Evolutionary conservation across 2,888 invertebrate genomes (phyloP), one percentile per base, ranked within the genome.

Genomic region (Spodoptera littoralis): DNA sequence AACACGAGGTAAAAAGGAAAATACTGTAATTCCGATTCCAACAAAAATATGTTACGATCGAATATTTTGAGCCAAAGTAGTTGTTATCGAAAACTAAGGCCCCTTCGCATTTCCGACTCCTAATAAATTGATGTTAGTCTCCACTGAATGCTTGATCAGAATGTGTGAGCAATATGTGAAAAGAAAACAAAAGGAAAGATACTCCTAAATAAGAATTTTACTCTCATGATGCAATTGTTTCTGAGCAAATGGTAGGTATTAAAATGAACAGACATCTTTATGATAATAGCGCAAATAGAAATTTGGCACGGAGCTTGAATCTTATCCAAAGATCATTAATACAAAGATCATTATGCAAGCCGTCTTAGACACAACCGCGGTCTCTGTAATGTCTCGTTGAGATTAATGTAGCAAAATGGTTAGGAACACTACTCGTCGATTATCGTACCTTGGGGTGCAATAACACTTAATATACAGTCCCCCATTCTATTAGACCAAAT

Each of bases 301-400:
- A 67, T 62, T 80, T 79, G 81, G 79, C 73, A 73, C 73, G 46
- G 67, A 54, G 60, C 63, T 73, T 67, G 78, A 78, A 79, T 78
- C 65, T 76, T 71, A 71, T 69, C 70, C 65, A 63, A 70, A 71
- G 58, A 71, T 72, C 51, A 71, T 72, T 79, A 72, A 53, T 47
- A 58, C 55, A 24, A 42, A 54, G 64, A 74, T 74, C 65, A 75
- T 82, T 83, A 85, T 84, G 81, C 82, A 82, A 78, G 77, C 71
- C 42, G 77, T 78, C 72, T 77, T 49, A 81, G 78, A 76, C 77
- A 77, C 59, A 50, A 64, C 54, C 64, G 56, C 71, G 57, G 59
- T 58, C 52, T 52, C 51, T 30, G 59, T 71, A 76, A 76, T 69
- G 69, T 69, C 67, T 63, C 56, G 55, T 65, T 64, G 58, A 68